Evolutionary conservation across 2,888 invertebrate genomes (phyloP).

Genomic region (Hecatera dysodea): DNA sequence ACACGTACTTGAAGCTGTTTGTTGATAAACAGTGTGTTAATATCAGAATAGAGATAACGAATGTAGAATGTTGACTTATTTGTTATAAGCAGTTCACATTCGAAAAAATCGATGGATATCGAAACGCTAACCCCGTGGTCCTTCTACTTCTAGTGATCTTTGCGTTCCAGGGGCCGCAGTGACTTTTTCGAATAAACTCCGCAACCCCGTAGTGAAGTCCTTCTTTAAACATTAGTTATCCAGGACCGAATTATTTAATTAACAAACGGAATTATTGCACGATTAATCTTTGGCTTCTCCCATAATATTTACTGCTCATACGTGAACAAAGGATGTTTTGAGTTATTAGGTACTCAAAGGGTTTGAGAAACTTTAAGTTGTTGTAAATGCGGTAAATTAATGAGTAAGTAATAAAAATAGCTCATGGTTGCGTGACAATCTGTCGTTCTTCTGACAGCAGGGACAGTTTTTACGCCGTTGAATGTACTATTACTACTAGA

Average conservation of each 20-base stretch:
- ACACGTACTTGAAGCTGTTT: constrained; percentile 43
- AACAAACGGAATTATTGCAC: constrained; percentile 21
- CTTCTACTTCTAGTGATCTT: no score
- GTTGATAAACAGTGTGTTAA: constrained; percentile 48
- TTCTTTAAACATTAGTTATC: background rate
- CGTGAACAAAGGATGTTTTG: constrained; percentile 23
- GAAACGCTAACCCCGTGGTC: no score
- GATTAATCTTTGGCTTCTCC: constrained; percentile 39
- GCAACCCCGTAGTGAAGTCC: background rate
- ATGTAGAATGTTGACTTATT: constrained; percentile 1
- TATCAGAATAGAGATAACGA: constrained; percentile 27
- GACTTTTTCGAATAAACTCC: no score
- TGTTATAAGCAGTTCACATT: background rate
- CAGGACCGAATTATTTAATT: background rate
- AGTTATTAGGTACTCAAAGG: constrained; percentile 10
- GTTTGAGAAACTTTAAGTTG: constrained; percentile 14
- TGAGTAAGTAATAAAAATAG: constrained; percentile 42
- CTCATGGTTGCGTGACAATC: constrained; percentile 39
- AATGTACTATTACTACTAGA: constrained; percentile 12
- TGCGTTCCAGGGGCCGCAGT: no score
- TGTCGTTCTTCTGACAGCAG: constrained; percentile 6
- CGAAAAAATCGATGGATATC: no score
- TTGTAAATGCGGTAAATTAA: constrained; percentile 38
- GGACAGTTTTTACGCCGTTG: constrained; percentile 10
- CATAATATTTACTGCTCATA: constrained; percentile 33